Percentiles rank a stretch among this genome's conserved stretches.
Conservation (phyloP, 2,888 invertebrate genomes). For the Diaperis boleti region DNA sequence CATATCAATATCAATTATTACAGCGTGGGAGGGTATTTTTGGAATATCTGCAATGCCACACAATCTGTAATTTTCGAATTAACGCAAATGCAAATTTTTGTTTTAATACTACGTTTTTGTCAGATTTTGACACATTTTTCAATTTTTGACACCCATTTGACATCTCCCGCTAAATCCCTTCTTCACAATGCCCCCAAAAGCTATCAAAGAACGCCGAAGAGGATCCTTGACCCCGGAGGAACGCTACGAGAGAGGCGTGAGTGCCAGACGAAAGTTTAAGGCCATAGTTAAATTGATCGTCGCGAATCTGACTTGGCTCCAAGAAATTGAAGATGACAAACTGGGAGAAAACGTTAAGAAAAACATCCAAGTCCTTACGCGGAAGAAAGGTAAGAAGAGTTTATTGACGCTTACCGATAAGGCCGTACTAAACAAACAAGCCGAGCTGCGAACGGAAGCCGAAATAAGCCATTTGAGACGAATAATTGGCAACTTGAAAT, state of each 20-base stretch:
- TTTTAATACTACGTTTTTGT: no score
- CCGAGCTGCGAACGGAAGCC: slow-evolving; percentile 69
- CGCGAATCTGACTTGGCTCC: slow-evolving; percentile 71
- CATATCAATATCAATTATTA: slow-evolving; percentile 4
- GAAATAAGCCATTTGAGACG: slow-evolving; percentile 72
- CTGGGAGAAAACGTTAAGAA: slow-evolving; percentile 68
- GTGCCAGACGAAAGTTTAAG: slow-evolving; percentile 70
- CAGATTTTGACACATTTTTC: no score
- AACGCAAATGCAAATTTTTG: no score
- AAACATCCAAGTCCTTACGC: slow-evolving; percentile 66
- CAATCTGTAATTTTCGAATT: no score
- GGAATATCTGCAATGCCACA: no score
- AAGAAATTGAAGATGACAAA: slow-evolving; percentile 66
- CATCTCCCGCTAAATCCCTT: no score
- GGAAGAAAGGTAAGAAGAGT: slow-evolving; percentile 53
- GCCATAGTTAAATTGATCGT: slow-evolving; percentile 71
- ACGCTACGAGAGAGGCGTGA: slow-evolving; percentile 50
- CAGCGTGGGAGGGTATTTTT: neutral
- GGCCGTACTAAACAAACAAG: slow-evolving; percentile 71
- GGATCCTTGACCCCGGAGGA: slow-evolving; percentile 48
- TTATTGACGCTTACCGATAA: slow-evolving; percentile 67
- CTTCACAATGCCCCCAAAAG: no score
- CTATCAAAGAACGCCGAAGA: slow-evolving; percentile 1
- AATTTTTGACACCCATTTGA: no score
- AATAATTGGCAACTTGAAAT: slow-evolving; percentile 72